phyloP scores from a whole-genome alignment of 2,113 vertebrate genomes.

The Perca schrenkii region DNA sequence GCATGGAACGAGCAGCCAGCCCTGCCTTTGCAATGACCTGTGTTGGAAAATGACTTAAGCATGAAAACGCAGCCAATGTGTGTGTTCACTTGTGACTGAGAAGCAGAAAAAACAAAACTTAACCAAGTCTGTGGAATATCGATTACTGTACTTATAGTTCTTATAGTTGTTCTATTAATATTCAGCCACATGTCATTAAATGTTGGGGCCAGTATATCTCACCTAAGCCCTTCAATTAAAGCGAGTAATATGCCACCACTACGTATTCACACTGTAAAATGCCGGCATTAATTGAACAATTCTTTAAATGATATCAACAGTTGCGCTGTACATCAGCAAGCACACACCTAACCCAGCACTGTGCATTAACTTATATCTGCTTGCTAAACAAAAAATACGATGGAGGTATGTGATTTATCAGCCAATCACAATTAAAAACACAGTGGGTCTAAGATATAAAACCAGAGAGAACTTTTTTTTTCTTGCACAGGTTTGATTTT shows the following conservation, averaged over 20 bases:
- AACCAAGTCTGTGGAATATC: background rate
- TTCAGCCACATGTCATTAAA: background rate
- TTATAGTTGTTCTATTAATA: background rate
- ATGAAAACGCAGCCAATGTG: conserved; percentile 12
- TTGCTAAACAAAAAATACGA: background rate
- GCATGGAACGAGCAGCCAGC: conserved; percentile 79
- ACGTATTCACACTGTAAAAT: no score
- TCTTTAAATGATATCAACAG: no score
- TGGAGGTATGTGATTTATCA: no score
- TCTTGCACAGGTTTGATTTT: background rate
- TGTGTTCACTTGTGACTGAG: background rate
- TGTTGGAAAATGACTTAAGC: conserved; percentile 70
- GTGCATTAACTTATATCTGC: background rate
- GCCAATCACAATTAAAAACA: background rate
- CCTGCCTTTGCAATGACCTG: conserved; percentile 93
- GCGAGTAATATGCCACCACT: no score
- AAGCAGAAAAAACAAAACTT: background rate
- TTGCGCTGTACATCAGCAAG: background rate
- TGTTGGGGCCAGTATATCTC: background rate
- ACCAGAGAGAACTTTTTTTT: no score
- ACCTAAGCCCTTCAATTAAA: no score
- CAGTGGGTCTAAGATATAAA: background rate
- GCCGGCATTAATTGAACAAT: no score
- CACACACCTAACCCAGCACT: background rate
- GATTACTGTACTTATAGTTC: background rate